These are phyloP conservation scores for Equus przewalskii DNA, from an alignment of 2,113 vertebrate species.

Conservation along the genomic window DNA sequence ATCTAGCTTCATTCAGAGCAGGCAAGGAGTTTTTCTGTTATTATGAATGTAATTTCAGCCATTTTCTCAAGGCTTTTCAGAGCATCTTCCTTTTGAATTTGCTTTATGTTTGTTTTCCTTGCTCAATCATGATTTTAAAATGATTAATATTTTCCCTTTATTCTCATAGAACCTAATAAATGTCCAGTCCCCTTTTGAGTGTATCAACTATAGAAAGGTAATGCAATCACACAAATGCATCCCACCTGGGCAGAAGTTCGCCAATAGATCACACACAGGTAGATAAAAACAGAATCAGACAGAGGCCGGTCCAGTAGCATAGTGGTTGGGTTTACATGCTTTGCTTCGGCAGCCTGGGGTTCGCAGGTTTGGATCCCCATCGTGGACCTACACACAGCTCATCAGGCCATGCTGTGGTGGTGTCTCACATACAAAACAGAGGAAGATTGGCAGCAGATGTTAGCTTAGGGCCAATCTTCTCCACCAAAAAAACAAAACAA, in stretches of 20 bases:
- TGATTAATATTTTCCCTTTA: background rate
- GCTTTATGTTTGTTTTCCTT: slow-evolving; percentile 38
- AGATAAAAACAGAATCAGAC: background rate
- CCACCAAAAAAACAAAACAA: too few relatives aligned
- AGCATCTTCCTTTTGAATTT: background rate
- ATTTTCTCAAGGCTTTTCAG: background rate
- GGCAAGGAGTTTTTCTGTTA: background rate
- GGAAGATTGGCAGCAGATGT: too few relatives aligned
- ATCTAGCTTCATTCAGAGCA: background rate
- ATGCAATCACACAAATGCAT: background rate
- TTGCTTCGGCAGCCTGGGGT: too few relatives aligned
- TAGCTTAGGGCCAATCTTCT: too few relatives aligned
- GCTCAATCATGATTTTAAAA: background rate
- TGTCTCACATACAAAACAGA: too few relatives aligned
- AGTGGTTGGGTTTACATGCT: too few relatives aligned
- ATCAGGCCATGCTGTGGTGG: too few relatives aligned
- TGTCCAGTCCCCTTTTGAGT: background rate
- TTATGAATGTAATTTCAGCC: background rate
- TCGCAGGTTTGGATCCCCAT: too few relatives aligned
- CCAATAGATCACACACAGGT: background rate
- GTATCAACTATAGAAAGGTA: background rate
- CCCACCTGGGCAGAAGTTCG: background rate
- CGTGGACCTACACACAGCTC: too few relatives aligned
- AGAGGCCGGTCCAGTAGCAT: too few relatives aligned
- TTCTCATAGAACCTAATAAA: background rate